Base-by-base conservation (phyloP, 92 coral and sea anemone species). In the Virgularia gustaviana region DNA sequence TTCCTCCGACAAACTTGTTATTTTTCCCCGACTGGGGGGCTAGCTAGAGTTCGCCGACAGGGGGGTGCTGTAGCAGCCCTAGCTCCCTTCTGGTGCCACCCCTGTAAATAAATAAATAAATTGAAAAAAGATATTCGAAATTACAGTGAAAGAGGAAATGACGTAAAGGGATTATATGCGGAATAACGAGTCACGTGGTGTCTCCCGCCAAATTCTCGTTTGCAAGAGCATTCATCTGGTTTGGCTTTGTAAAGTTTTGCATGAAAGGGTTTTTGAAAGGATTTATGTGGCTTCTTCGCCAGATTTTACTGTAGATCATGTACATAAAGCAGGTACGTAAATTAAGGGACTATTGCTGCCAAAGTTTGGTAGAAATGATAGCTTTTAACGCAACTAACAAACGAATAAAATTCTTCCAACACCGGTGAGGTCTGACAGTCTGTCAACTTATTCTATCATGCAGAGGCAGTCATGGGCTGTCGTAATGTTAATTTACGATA, bases 161-260 rank as follows among this genome's bases (percentile, higher is more conserved):
- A 16, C 23, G 23, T 25, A 47, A 12, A 30, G 22, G 43, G 39
- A 60, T 27, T 1, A 9, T 28, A 60, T 35, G 20, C 15, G 23
- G 30, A 4, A 12, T 9, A 23, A 13, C 41, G 15, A 3, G 58
- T 49, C 74, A 67, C 74, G 74, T 67, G 74, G 27, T 33, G 16
- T 49, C 75, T 68, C 75, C 75, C 75, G 75, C 75, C 75, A 68
- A 68, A 68, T 49, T 30, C 61, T 68, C 45, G 45, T 68, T 68
- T 68, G 41, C 27, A 33, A 47, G 37, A 22, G 37, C 44, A 31
- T 34, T 16, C 34, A n/a, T 42, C 28, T n/a, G n/a, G n/a, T n/a
- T n/a, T n/a, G n/a, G n/a, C n/a, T n/a, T n/a, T n/a, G n/a, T n/a
- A n/a, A n/a, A n/a, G n/a, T n/a, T n/a, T n/a, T n/a, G n/a, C n/a